Evolutionary conservation across 2,113 vertebrate species (phyloP).

Genomic region (Dicentrarchus labrax): DNA sequence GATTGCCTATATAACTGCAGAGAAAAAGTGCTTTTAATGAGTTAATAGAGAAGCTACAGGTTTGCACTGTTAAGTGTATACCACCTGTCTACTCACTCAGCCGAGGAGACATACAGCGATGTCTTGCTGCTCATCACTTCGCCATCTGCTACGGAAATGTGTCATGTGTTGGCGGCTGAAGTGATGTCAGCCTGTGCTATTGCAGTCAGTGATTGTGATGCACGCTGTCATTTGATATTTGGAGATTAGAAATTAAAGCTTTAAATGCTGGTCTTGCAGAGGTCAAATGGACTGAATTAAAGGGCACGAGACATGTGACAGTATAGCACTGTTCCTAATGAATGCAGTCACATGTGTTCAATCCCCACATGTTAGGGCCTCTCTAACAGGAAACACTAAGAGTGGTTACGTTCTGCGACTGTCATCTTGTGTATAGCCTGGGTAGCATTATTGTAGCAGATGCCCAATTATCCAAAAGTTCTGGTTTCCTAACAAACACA

Average conservation of each 20-base stretch:
- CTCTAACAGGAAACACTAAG: not conserved
- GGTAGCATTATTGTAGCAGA: too few relatives aligned
- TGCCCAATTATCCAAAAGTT: too few relatives aligned
- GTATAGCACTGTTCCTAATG: not conserved
- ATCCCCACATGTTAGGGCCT: not conserved
- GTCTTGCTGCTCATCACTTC: not conserved
- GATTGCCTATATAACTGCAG: not conserved
- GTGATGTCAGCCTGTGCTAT: not conserved
- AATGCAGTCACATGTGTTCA: not conserved
- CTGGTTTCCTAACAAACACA: too few relatives aligned
- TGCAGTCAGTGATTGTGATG: not conserved
- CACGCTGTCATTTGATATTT: not conserved
- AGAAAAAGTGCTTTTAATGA: not conserved
- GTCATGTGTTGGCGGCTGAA: not conserved
- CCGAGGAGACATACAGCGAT: not conserved
- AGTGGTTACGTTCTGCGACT: not conserved
- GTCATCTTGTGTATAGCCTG: not conserved
- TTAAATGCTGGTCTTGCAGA: not conserved
- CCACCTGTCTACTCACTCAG: not conserved
- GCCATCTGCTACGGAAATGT: not conserved
- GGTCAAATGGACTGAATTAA: not conserved
- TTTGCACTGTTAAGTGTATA: not conserved
- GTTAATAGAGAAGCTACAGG: not conserved
- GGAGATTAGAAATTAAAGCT: not conserved
- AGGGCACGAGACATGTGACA: not conserved